phyloP scores from a whole-genome alignment of 2,888 invertebrate species.

The Lasioglossum zephyrum region DNA sequence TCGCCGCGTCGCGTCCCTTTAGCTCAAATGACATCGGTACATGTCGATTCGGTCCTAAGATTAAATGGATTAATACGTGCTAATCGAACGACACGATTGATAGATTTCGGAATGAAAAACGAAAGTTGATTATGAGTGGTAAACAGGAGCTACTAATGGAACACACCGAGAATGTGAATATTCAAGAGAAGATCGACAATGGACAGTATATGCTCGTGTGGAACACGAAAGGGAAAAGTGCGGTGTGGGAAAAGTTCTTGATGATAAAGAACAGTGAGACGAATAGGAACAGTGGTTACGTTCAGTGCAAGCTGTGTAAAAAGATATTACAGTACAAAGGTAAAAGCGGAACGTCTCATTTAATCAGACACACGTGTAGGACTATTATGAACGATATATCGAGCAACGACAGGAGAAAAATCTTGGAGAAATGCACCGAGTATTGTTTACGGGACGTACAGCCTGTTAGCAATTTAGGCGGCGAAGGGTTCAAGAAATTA shows the following conservation, averaged over 20 bases:
- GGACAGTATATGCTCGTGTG: not conserved
- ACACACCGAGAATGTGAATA: not conserved
- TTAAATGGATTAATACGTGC: not conserved
- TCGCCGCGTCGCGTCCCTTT: not conserved
- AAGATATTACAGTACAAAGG: conserved; percentile 4
- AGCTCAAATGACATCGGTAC: not conserved
- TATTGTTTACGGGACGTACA: not conserved
- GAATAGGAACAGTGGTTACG: not conserved
- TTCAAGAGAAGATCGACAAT: conserved; percentile 1
- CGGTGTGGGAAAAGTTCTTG: not conserved
- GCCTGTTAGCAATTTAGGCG: not conserved
- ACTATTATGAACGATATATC: conserved; percentile 1
- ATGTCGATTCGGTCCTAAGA: not conserved
- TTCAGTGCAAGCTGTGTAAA: not conserved
- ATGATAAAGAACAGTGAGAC: conserved; percentile 5
- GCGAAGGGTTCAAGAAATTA: conserved; percentile 12
- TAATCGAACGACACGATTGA: not conserved
- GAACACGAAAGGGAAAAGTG: not conserved
- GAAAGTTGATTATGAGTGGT: not conserved
- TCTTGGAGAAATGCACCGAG: not conserved
- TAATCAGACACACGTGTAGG: not conserved
- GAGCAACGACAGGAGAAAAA: not conserved
- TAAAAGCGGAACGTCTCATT: not conserved
- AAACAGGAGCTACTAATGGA: conserved; percentile 1
- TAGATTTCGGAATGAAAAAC: not conserved